Base-by-base conservation (phyloP, 2,113 vertebrate species). In the Toxostoma redivivum region DNA sequence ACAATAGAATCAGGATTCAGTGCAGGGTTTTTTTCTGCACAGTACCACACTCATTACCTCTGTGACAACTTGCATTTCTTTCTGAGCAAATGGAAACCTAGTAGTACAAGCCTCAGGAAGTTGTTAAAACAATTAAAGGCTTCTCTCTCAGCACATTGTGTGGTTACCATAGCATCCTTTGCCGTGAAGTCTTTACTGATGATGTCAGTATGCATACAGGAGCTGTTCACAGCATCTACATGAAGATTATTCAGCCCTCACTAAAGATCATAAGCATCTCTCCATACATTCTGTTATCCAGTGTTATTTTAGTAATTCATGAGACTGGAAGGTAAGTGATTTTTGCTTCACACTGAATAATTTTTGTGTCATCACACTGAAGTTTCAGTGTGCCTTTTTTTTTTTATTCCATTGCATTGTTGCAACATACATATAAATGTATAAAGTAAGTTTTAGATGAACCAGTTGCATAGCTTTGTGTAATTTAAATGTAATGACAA, bases 141-240 rank as follows among this genome's bases (percentile, higher is more conserved):
- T 97, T 96, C 97, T 98, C 96, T 94, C 97, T 94, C 96, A 95
- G 97, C 95, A 96, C 97, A 96, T 94, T 97, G 96, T 94, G 25
- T 95, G 96, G 98, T 99, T 99, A 98, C 98, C 98, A 98, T 98
- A 98, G 98, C 97, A 98, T 97, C 98, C 97, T 97, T 96, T 98
- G 96, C 96, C 94, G 97, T 92, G 58, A 96, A 95, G 92, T 97
- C 98, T 97, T 96, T 94, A 92, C 96, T 98, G 98, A 97, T 98
- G 98, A 98, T 98, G 98, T 98, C 98, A 98, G 97, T 96, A 94
- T 97, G 98, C 97, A 97, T 97, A 97, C 97, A 98, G 92, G 95
- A 96, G 94, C 97, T 98, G 95, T 97, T 98, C 96, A 60, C 92
- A 97, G 97, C 93, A 84, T 98, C 95, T 97, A 89, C 78, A 48